These are phyloP conservation scores for Caenorhabditis macrosperma DNA, from an alignment of 2,888 invertebrate species.

Conservation along the genomic window DNA sequence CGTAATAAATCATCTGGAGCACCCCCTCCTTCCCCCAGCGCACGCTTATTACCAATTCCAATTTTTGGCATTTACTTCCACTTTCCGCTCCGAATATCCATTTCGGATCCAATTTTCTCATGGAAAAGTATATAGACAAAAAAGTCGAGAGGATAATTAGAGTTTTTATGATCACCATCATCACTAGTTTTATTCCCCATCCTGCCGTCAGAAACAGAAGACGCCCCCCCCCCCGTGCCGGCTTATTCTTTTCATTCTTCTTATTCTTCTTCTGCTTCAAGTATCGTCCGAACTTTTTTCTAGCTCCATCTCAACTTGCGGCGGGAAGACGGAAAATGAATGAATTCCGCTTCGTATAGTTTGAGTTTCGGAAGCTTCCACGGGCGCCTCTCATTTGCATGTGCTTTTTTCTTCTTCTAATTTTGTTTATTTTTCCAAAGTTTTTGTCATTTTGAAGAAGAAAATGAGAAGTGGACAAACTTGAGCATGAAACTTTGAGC, in stretches of 20 bases:
- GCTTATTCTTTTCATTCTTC: background rate
- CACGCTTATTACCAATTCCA: constrained; percentile 34
- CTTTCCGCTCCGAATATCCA: too few relatives aligned
- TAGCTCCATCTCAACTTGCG: background rate
- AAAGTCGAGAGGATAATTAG: background rate
- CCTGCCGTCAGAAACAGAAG: background rate
- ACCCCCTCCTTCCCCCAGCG: background rate
- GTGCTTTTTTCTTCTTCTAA: background rate
- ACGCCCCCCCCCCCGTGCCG: background rate
- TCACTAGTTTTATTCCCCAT: background rate
- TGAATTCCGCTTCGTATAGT: constrained; percentile 18
- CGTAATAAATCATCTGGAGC: constrained; percentile 42
- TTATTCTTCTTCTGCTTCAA: background rate
- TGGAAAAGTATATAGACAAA: background rate
- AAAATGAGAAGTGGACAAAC: background rate
- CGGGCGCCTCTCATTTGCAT: constrained; percentile 6
- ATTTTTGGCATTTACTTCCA: background rate
- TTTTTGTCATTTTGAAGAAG: background rate
- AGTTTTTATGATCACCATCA: constrained; percentile 10
- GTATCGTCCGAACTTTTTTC: background rate
- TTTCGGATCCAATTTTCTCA: background rate
- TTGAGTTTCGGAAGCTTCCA: background rate
- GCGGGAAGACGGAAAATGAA: background rate
- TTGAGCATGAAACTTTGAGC: background rate
- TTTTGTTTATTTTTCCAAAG: constrained; percentile 1